phyloP scores from a whole-genome alignment of 1,140 invertebrate genomes.

The Ceratitis capitata region DNA sequence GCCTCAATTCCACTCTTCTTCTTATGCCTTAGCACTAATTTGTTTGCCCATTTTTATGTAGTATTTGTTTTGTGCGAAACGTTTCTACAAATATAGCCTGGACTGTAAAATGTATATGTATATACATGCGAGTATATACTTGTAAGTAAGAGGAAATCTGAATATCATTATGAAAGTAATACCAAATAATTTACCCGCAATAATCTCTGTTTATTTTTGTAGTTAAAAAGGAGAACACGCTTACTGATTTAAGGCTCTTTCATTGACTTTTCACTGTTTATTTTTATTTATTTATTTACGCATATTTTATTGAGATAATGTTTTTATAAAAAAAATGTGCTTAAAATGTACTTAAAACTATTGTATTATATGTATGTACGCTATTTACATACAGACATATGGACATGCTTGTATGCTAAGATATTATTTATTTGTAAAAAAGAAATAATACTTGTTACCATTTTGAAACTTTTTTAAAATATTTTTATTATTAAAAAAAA shows the following conservation, averaged over 20 bases:
- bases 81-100: too few species aligned
- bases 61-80: not conserved
- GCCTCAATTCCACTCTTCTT: not conserved
- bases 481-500: too few species aligned
- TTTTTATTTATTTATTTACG: not conserved
- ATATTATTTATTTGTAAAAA: not conserved
- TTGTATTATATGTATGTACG: too few species aligned
- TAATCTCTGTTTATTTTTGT: too few species aligned
- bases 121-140: not conserved
- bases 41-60: not conserved
- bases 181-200: too few species aligned
- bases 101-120: not conserved
- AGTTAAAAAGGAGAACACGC: not conserved
- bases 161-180: too few species aligned
- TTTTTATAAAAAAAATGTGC: constrained; percentile 5
- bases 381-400: not conserved
- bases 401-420: not conserved
- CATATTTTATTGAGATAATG: not conserved
- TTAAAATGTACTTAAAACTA: constrained; percentile 21
- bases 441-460: too few species aligned
- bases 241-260: not conserved
- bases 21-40: not conserved
- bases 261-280: not conserved
- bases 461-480: too few species aligned
- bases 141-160: too few species aligned